A percentile compares a stretch with the other conserved stretches of the same genome.
phyloP scores from a whole-genome alignment of 2,113 vertebrate genomes.

The Zosterops lateralis region DNA sequence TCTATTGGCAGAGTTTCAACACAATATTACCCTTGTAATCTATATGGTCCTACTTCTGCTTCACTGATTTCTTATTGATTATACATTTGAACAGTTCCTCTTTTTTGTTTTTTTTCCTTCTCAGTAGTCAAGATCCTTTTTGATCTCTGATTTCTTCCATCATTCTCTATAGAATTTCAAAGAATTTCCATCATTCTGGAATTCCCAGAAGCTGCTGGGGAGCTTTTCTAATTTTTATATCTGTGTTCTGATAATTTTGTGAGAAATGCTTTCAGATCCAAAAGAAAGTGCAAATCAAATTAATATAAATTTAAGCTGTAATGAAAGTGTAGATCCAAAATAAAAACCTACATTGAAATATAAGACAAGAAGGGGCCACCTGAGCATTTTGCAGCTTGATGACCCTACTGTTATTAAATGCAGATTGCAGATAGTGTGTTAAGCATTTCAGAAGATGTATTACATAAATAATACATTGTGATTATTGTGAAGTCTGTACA shows the following conservation, averaged over 20 bases:
- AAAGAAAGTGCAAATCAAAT: not conserved
- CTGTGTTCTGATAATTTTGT: not conserved
- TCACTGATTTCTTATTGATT: not conserved
- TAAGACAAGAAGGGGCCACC: not conserved
- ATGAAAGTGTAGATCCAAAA: not conserved
- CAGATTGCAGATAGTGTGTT: not conserved
- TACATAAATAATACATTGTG: not conserved
- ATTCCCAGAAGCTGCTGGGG: not conserved
- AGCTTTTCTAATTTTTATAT: not conserved
- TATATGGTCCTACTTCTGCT: not conserved
- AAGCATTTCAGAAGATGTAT: not conserved
- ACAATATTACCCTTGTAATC: not conserved
- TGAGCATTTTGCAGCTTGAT: not conserved
- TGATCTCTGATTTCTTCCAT: not conserved
- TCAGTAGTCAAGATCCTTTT: not conserved
- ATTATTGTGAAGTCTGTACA: not conserved
- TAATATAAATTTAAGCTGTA: not conserved
- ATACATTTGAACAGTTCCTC: not conserved
- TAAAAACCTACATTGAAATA: not conserved
- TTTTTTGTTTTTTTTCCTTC: not conserved
- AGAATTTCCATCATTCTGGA: not conserved
- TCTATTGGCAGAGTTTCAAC: not conserved
- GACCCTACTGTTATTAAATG: not conserved
- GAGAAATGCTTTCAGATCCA: not conserved
- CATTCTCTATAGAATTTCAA: not conserved